phyloP scores from a whole-genome alignment of 1,140 invertebrate genomes.

The Kradibia gibbosae region DNA sequence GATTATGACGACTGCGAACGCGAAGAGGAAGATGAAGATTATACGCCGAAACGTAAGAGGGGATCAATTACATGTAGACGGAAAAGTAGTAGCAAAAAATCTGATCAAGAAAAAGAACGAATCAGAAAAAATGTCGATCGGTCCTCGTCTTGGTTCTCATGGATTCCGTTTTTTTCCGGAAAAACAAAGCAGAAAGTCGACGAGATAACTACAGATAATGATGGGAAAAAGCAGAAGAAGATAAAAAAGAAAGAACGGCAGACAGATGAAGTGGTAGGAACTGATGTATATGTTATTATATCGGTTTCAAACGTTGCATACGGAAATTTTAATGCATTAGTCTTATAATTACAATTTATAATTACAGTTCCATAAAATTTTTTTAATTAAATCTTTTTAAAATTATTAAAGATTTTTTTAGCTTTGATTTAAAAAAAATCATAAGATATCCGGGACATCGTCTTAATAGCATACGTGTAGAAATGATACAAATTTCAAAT shows the following conservation, averaged over 20 bases:
- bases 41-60: slow-evolving; percentile 5
- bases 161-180: slow-evolving; percentile 59
- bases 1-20: slow-evolving; percentile 53
- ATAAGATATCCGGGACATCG: too few relatives aligned
- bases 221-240: slow-evolving; percentile 46
- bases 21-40: slow-evolving; percentile 43
- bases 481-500: too few relatives aligned
- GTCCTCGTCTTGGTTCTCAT: slow-evolving; percentile 60
- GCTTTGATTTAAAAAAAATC: too few relatives aligned
- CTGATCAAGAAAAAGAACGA: slow-evolving; percentile 51
- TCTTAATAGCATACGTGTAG: too few relatives aligned
- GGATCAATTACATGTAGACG: slow-evolving; percentile 48
- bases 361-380: too few relatives aligned
- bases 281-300: background rate
- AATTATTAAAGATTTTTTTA: too few relatives aligned
- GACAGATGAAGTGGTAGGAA: slow-evolving; percentile 24
- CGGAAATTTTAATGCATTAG: too few relatives aligned
- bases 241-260: slow-evolving; percentile 40
- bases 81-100: slow-evolving; percentile 50
- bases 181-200: slow-evolving; percentile 55
- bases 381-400: too few relatives aligned
- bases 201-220: slow-evolving; percentile 35
- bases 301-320: too few relatives aligned
- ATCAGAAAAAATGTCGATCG: slow-evolving; percentile 34
- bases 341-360: too few relatives aligned